phyloP scores from a whole-genome alignment of 1,140 invertebrate species.

The Subanguina moxae region DNA sequence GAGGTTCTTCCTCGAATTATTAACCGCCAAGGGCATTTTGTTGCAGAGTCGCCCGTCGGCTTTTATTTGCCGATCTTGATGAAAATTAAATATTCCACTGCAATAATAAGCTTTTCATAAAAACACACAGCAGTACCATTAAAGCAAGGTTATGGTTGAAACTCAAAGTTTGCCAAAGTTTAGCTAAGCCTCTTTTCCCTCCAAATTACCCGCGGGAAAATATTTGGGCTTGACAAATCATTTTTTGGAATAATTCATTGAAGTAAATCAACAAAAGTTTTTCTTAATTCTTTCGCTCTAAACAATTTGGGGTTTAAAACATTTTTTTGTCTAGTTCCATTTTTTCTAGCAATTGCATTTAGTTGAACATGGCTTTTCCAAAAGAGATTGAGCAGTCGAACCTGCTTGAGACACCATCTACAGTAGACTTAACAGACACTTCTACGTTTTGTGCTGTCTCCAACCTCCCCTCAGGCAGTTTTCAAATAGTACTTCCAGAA shows the following conservation, averaged over 20 bases:
- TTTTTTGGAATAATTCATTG: neutral
- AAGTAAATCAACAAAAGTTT: neutral
- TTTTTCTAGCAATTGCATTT: neutral
- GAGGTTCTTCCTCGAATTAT: neutral
- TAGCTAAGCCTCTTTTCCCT: neutral
- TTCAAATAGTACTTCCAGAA: neutral
- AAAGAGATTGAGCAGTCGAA: too few species aligned
- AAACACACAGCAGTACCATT: neutral
- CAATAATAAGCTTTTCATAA: neutral
- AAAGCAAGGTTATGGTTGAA: neutral
- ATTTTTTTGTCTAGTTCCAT: neutral
- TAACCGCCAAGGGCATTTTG: neutral
- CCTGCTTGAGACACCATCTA: too few species aligned
- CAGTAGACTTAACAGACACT: neutral
- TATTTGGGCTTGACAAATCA: neutral
- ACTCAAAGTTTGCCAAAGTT: neutral
- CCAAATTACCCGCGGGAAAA: neutral
- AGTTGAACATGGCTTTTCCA: too few species aligned
- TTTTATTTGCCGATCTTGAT: slow-evolving; percentile 1
- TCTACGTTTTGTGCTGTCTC: neutral
- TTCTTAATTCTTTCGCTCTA: neutral
- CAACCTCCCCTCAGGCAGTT: neutral
- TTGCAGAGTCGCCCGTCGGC: neutral
- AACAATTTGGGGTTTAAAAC: neutral
- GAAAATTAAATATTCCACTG: neutral